These are phyloP conservation scores for Chironomus riparius DNA, from an alignment of 2,888 invertebrate genomes.

Conservation along the genomic window DNA sequence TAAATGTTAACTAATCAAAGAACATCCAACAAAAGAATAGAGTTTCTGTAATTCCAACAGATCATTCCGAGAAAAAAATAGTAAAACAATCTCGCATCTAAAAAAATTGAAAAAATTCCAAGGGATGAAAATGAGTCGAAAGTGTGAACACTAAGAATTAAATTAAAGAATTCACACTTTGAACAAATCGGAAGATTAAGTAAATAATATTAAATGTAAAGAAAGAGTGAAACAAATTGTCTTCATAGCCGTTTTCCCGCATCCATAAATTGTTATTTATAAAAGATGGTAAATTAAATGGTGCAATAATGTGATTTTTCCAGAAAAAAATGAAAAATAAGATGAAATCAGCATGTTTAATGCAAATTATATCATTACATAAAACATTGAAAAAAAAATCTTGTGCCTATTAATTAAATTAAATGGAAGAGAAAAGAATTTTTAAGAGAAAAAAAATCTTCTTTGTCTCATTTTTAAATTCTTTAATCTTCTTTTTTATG, in stretches of 20 bases:
- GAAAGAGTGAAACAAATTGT: not conserved
- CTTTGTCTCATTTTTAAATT: not conserved
- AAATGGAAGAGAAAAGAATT: not conserved
- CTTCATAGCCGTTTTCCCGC: not conserved
- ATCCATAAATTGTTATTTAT: not conserved
- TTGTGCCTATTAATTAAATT: constrained; percentile 25
- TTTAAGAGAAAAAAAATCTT: not conserved
- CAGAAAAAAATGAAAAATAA: not conserved
- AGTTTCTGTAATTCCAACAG: not conserved
- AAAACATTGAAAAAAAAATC: constrained; percentile 6
- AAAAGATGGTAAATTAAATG: constrained; percentile 17
- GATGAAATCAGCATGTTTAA: not conserved
- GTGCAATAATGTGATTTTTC: constrained; percentile 27
- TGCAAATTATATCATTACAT: constrained; percentile 18
- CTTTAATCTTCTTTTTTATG: not conserved
- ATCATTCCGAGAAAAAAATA: not conserved
- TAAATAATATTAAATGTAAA: not conserved
- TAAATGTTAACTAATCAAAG: too few species aligned
- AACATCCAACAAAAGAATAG: too few species aligned
- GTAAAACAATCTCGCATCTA: too few species aligned
- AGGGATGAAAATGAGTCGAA: too few species aligned
- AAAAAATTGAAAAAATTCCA: not conserved
- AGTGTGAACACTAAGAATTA: too few species aligned
- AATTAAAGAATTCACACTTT: not conserved
- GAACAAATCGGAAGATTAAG: not conserved